phyloP scores from a whole-genome alignment of 2,113 vertebrate genomes.

The Sitta europaea region DNA sequence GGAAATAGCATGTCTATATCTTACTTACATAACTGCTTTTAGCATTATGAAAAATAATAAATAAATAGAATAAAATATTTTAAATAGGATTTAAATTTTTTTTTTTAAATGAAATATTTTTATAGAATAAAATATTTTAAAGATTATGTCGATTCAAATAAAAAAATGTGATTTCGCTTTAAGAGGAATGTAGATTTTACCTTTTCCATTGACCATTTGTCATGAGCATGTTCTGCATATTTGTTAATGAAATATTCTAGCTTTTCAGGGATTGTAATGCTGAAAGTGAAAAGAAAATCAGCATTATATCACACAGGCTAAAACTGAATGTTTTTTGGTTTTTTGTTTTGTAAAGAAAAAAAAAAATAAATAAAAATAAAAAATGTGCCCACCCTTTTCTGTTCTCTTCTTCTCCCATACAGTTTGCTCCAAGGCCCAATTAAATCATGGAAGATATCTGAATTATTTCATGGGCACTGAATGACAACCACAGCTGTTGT shows the following conservation, averaged over 20 bases:
- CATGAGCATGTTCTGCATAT: slow-evolving; percentile 95
- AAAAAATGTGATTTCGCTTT: not conserved
- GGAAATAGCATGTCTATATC: not conserved
- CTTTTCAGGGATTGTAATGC: slow-evolving; percentile 90
- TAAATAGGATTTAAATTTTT: too few species aligned
- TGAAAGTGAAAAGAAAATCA: slow-evolving; percentile 48
- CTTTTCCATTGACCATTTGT: slow-evolving; percentile 97
- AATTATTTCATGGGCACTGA: not conserved
- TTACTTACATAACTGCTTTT: not conserved
- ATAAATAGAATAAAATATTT: not conserved
- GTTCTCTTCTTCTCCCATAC: not conserved
- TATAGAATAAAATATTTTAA: too few species aligned
- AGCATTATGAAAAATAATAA: not conserved
- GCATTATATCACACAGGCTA: not conserved
- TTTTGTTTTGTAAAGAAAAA: not conserved
- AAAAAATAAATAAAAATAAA: not conserved
- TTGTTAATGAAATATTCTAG: slow-evolving; percentile 91
- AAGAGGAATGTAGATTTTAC: slow-evolving; percentile 64
- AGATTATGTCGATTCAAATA: not conserved
- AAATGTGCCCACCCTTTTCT: not conserved
- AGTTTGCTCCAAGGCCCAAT: not conserved
- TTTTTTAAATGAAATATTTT: too few species aligned
- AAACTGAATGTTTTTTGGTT: not conserved
- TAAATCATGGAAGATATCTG: not conserved
- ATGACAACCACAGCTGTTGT: not conserved